phyloP scores from a whole-genome alignment of 2,888 invertebrate species.

The Tricholauxania praeusta region DNA sequence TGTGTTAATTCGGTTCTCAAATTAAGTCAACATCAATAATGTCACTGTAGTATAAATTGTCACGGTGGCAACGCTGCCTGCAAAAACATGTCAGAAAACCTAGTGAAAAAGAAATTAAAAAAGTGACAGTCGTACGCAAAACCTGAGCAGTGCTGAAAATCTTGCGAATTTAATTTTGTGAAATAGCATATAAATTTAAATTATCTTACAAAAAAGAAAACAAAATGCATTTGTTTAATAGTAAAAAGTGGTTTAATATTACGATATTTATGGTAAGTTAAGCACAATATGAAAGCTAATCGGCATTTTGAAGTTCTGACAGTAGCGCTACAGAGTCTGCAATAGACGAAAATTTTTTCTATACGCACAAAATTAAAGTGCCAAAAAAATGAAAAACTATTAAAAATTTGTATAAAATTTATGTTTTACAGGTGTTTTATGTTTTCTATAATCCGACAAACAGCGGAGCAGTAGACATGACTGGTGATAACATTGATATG shows the following conservation, averaged over 20 bases:
- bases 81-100: slow-evolving; percentile 2
- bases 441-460: slow-evolving; percentile 80
- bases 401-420: slow-evolving; percentile 12
- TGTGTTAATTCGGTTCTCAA: no score
- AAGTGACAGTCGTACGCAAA: slow-evolving; percentile 16
- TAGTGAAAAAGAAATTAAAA: slow-evolving; percentile 7
- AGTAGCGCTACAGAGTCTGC: no score
- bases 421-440: slow-evolving; percentile 59
- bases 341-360: no score
- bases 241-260: slow-evolving; percentile 54
- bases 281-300: no score
- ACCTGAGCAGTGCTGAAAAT: slow-evolving; percentile 9
- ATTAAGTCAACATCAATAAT: no score
- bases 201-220: slow-evolving; percentile 42
- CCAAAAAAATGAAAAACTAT: no score
- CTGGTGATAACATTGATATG: slow-evolving; percentile 84
- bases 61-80: background rate
- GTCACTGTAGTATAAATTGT: background rate
- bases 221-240: slow-evolving; percentile 56
- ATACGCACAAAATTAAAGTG: no score
- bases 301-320: no score
- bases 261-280: slow-evolving; percentile 56
- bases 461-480: slow-evolving; percentile 86
- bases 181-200: slow-evolving; percentile 42
- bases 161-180: slow-evolving; percentile 26